Base-by-base conservation (phyloP, 2,113 vertebrate genomes). In the Boulengeromyrus knoepffleri region DNA sequence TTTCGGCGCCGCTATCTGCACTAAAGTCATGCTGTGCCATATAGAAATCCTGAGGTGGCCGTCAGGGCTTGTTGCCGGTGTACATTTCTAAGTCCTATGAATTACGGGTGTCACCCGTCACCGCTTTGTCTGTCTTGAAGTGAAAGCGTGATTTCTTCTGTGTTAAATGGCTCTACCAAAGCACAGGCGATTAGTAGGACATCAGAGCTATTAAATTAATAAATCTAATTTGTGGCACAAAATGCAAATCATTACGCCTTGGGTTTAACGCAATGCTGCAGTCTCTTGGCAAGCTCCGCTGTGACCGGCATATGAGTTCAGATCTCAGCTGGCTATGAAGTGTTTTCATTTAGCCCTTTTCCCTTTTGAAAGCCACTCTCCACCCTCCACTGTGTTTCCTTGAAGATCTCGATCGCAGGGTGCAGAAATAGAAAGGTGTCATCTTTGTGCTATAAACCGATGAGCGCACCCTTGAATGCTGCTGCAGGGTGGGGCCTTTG, bases 11-110 rank as follows among this genome's bases (percentile, higher is more conserved):
- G 9, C 62, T 27, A 3, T 66, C n/a, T 10, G n/a, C 7, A 21
- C 89, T 49, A 47, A 90, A 88, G 88, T 89, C 15, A 36, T 70
- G 45, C 88, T 17, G n/a, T 19, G 74, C 53, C 49, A 15, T 90
- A 77, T 85, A 56, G 19, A 58, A 56, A 53, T 85, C 80, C 47
- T 19, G 3, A 2, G 31, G 50, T 21, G 27, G 39, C 80, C n/a
- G 10, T 5, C 42, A 58, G 74, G 85, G 42, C 45, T n/a, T 31
- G 46, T 47, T 21, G 12, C 70, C 12, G 5, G 12, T 19, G 46
- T 45, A 46, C 5, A 17, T 47, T 66, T 80, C 50, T 88, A 56
- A 19, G 19, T 46, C 31, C 45, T 9, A 56, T 5, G 13, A n/a
- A 52, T 91, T 15, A 21, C 2, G 15, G 21, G 49, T 80, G 5